Percentiles rank a stretch among this genome's conserved stretches.
Evolutionary conservation across 1,140 invertebrate species (phyloP).

Genomic region (Oscheius sp.): DNA sequence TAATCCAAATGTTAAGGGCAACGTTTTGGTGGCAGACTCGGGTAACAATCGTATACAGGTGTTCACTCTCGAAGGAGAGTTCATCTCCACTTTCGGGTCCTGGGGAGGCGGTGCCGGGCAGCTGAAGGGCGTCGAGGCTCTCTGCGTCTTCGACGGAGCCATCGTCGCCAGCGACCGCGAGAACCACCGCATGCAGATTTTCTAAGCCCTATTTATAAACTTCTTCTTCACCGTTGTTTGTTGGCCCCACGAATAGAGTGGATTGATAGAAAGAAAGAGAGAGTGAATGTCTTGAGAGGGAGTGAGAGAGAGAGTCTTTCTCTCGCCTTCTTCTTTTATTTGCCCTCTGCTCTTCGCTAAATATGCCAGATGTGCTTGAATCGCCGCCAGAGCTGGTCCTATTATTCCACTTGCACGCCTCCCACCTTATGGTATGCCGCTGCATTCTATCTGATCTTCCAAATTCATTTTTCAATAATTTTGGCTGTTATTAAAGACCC

Average conservation of each 20-base stretch:
- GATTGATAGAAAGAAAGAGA: not conserved
- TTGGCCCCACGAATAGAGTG: too few relatives aligned
- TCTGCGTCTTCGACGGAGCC: conserved; percentile 87
- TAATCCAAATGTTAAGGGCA: conserved; percentile 71
- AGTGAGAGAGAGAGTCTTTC: not conserved
- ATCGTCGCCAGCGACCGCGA: conserved; percentile 94
- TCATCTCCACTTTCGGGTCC: conserved; percentile 81
- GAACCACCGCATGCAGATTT: conserved; percentile 94
- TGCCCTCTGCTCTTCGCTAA: not conserved
- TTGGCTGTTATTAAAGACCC: too few relatives aligned
- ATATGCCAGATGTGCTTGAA: too few relatives aligned
- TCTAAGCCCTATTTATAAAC: too few relatives aligned
- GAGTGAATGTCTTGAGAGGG: not conserved
- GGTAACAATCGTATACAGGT: conserved; percentile 96
- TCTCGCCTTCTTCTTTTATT: too few relatives aligned
- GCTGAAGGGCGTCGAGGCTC: conserved; percentile 84
- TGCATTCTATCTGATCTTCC: too few relatives aligned
- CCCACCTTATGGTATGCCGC: too few relatives aligned
- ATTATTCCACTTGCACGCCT: too few relatives aligned
- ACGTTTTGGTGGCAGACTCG: conserved; percentile 92
- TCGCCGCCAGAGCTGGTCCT: too few relatives aligned
- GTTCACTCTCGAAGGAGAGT: conserved; percentile 85
- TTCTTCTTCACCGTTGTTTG: too few relatives aligned
- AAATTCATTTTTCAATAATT: too few relatives aligned
- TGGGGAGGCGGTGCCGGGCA: conserved; percentile 92